Evolutionary conservation across 2,797 vertebrate species (phyloP), one percentile per base, ranked within the genome.

Genomic region (Morus bassanus): DNA sequence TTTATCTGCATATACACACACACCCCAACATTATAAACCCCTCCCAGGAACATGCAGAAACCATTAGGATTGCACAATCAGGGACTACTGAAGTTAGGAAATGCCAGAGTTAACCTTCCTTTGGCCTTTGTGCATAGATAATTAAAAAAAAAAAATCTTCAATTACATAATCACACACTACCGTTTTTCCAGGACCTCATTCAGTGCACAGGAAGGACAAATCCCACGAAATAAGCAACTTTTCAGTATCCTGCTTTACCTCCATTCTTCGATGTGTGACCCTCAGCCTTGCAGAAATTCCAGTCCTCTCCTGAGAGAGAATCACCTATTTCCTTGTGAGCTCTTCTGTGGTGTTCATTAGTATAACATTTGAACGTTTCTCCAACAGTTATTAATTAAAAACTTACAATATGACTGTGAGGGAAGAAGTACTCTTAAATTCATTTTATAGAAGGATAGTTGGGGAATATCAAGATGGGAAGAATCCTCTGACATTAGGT

Each of bases 201-300:
- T 93, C 53, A 91, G 74, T 85, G 92, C 72, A 95, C 94, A 95
- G 96, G 96, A 96, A 96, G 93, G 86, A 95, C 86, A 96, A 96
- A 83, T 70, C 72, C 46, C 81, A 68, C 63, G 41, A 78, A 95
- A 91, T 39, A 87, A 93, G 92, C 77, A 95, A 91, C 21, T 93
- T 60, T 91, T 61, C 88, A 74, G 27, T 87, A 92, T 70, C 60
- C 86, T 92, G 87, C 76, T 92, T 91, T 72, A 90, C 75, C 51
- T 86, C 84, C 7, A 11, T 79, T 91, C 77, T 95, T 92, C 74
- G 0, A 21, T 51, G 53, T 68, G 35, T 46, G 89, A 89, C 63
- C 28, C 39, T 53, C 60, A 89, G 74, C 53, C 37, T 85, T 87
- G 45, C 57, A 85, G 70, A 1, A 16, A 51, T 85, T 95, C 75